phyloP scores from a whole-genome alignment of 2,797 vertebrate genomes.

The Podargus strigoides region DNA sequence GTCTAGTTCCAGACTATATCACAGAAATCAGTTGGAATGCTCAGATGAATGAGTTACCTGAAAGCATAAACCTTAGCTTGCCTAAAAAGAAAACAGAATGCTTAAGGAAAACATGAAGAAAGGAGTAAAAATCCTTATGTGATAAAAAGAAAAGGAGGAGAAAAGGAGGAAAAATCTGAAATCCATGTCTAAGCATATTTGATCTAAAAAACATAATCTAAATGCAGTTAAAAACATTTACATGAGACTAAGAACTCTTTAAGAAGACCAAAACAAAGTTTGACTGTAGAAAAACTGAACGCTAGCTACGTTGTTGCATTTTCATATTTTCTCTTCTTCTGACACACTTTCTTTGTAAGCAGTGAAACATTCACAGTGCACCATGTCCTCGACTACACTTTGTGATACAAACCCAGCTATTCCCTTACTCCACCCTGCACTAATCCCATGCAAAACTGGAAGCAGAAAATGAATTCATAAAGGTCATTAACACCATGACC shows the following conservation, averaged over 20 bases:
- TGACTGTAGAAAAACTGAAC: neutral
- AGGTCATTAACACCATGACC: accelerated
- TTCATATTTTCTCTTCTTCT: neutral
- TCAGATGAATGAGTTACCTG: neutral
- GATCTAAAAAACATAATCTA: neutral
- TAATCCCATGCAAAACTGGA: neutral
- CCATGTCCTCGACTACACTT: neutral
- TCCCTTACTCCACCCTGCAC: neutral
- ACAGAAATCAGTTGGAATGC: neutral
- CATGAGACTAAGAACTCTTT: neutral
- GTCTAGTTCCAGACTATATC: neutral
- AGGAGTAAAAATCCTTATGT: neutral
- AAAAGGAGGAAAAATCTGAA: neutral
- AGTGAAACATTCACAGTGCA: neutral
- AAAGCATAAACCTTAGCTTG: neutral
- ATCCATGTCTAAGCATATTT: neutral
- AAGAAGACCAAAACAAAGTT: neutral
- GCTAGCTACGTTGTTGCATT: neutral
- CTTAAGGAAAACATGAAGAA: neutral
- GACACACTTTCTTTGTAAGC: accelerated
- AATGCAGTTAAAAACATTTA: neutral
- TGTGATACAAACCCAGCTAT: neutral
- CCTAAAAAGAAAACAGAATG: neutral
- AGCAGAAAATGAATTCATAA: neutral
- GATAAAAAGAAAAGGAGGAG: neutral